Base-by-base conservation (phyloP, 2,797 vertebrate genomes). In the Sylvilagus floridanus region DNA sequence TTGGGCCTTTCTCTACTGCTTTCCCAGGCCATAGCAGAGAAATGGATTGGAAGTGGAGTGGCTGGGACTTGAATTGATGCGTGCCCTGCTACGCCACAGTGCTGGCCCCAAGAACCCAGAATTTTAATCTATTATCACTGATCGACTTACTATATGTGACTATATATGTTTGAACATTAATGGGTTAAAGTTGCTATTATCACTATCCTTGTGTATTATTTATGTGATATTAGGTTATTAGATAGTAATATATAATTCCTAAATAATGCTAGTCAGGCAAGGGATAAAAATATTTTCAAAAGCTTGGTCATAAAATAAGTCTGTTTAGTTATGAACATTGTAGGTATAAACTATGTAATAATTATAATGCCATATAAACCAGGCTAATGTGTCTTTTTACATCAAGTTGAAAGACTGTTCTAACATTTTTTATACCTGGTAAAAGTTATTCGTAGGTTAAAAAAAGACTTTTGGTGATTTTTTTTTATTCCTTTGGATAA, bases 211-310 rank as follows among this genome's bases (percentile, higher is more conserved):
- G 26, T 81, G 35, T 21, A 57, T 77, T 83, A 37, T 69, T 78
- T 17, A 7, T 93, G 8, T 94, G 77, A 82, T 63, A 88, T 24
- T 87, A 93, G 52, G 24, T 90, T 72, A 30, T 79, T 73, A 87
- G 63, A 24, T 19, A 71, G 35, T 82, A 83, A 60, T 93, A 54
- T 57, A 17, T 60, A 89, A 71, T 32, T 90, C 17, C 26, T 84
- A 42, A 88, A 8, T 87, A 52, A 63, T 81, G 84, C 14, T 77
- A 68, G 11, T 68, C 10, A 75, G 65, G 16, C 50, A 47, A 52
- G 87, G 77, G 42, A 30, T 76, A 79, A 66, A 95, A 89, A n/a
- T 32, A 63, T 54, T 73, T 97, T 85, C 84, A 69, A 85, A 96
- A 78, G n/a, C 42, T 88, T 77, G 17, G 37, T 77, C 42, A 82